Percentiles rank a stretch among this genome's conserved stretches.
Conservation (phyloP, 2,888 invertebrate species). For the Baccha elongata region DNA sequence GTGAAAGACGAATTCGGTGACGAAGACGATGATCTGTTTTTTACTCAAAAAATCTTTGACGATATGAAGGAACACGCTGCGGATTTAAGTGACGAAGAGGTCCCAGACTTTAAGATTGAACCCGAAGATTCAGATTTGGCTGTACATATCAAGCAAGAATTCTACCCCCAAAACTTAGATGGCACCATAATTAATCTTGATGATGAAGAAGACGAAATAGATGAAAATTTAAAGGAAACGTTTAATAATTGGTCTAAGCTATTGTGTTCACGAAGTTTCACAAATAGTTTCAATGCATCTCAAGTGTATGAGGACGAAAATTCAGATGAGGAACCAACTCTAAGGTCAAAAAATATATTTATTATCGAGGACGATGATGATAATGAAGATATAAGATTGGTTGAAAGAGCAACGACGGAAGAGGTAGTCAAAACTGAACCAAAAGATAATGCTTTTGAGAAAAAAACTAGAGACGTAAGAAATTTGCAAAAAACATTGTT, state of each 20-base stretch:
- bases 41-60: constrained; percentile 76
- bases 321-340: constrained; percentile 45
- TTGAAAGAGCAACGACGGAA: neutral
- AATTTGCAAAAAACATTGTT: neutral
- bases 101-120: constrained; percentile 20
- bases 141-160: constrained; percentile 12
- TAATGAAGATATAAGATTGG: constrained; percentile 32
- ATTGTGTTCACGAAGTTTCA: constrained; percentile 76
- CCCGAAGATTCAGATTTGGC: constrained; percentile 13
- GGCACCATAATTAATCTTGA: constrained; percentile 24
- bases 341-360: constrained; percentile 33
- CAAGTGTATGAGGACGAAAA: constrained; percentile 76
- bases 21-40: constrained; percentile 76
- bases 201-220: constrained; percentile 76
- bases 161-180: neutral
- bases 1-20: constrained; percentile 53
- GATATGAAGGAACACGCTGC: constrained; percentile 78
- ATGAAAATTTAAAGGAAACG: constrained; percentile 77
- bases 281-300: constrained; percentile 75
- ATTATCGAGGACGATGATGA: constrained; percentile 42
- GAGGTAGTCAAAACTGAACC: neutral
- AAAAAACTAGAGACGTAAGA: neutral
- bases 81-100: constrained; percentile 53
- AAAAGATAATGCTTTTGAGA: neutral
- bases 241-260: constrained; percentile 77